These are phyloP conservation scores for Anolis carolinensis DNA, from an alignment of 2,113 vertebrate species.

Conservation along the genomic window DNA sequence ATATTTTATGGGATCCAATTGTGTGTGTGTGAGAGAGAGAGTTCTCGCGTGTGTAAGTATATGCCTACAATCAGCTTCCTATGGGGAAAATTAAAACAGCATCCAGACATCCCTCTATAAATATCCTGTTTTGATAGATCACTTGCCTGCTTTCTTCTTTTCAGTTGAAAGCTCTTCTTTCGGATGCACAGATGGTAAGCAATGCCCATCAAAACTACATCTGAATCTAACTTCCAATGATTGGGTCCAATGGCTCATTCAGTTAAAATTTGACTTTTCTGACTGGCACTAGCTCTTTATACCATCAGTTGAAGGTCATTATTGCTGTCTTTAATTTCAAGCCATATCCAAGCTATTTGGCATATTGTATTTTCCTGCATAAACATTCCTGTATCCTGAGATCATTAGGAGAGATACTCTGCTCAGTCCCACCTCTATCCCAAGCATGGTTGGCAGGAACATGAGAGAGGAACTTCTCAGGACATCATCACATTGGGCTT, in stretches of 20 bases:
- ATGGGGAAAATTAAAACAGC: conserved; percentile 55
- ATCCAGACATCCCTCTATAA: conserved; percentile 45
- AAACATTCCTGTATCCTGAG: too few relatives aligned
- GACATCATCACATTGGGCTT: too few relatives aligned
- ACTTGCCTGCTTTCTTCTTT: conserved; percentile 17
- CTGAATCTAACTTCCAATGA: not conserved
- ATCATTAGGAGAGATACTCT: too few relatives aligned
- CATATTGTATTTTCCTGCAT: too few relatives aligned
- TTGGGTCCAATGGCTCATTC: not conserved
- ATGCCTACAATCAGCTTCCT: conserved; percentile 40
- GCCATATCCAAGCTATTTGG: not conserved
- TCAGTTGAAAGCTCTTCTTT: not conserved
- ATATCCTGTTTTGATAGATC: not conserved
- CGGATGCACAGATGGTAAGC: not conserved
- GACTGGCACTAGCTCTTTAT: not conserved
- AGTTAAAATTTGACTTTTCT: conserved; percentile 4
- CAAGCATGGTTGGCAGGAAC: too few relatives aligned
- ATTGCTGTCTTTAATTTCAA: not conserved
- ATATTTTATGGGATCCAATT: conserved; percentile 51
- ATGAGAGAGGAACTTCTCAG: too few relatives aligned
- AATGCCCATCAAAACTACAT: not conserved
- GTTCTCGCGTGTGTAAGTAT: conserved; percentile 6
- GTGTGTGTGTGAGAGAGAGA: not conserved
- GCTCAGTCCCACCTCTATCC: too few relatives aligned
- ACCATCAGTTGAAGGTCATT: not conserved